These are phyloP conservation scores for Eueides isabella DNA, from an alignment of 1,140 invertebrate genomes.

Conservation along the genomic window DNA sequence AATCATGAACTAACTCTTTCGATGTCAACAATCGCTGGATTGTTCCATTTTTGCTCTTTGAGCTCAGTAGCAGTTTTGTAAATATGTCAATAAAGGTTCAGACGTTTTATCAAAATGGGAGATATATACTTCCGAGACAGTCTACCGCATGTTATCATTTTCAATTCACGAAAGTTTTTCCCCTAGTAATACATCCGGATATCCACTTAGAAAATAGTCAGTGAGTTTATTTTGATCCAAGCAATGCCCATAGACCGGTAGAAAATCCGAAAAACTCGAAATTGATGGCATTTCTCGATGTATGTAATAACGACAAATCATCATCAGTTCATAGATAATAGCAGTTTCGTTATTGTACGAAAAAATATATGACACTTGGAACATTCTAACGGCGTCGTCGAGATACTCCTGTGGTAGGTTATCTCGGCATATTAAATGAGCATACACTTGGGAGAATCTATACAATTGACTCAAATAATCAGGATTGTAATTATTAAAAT, in stretches of 20 bases:
- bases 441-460: conserved; percentile 42
- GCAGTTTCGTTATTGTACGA: conserved; percentile 18
- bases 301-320: conserved; percentile 15
- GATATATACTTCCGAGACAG: too few species aligned
- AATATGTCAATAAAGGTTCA: too few species aligned
- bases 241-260: not conserved
- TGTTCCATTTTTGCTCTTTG: too few species aligned
- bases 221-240: conserved; percentile 16
- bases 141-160: conserved; percentile 18
- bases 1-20: conserved; percentile 19
- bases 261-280: conserved; percentile 13
- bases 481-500: conserved; percentile 42
- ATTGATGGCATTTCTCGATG: conserved; percentile 20
- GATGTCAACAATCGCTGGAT: conserved; percentile 20
- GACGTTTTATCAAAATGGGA: too few species aligned
- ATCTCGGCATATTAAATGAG: conserved; percentile 41
- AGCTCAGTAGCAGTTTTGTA: too few species aligned
- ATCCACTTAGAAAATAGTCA: conserved; percentile 5
- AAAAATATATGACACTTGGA: not conserved
- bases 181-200: conserved; percentile 12
- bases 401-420: conserved; percentile 41
- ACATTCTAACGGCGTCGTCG: conserved; percentile 42
- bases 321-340: too few species aligned
- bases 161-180: conserved; percentile 20
- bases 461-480: conserved; percentile 43